Base-by-base conservation (phyloP, 1,140 invertebrate genomes). In the Trissolcus basalis region DNA sequence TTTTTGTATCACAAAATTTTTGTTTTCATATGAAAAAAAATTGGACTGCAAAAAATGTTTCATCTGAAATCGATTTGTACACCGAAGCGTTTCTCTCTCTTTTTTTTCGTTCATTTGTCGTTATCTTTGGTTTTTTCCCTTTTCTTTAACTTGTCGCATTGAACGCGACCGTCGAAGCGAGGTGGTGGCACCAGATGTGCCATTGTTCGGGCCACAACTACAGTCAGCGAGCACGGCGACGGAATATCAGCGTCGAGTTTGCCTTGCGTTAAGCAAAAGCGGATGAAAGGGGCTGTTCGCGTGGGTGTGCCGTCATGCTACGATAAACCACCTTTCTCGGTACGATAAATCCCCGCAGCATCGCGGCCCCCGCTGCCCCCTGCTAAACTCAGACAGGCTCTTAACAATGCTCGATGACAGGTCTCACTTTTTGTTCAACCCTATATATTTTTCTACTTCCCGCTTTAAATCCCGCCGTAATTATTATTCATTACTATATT, bases 281-380 rank as follows among this genome's bases (percentile, higher is more conserved):
- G 64, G 69, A 79, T 79, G 77, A 79, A 79, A 79, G 74, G 78
- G 78, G 78, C 54, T 76, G 78, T 58, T 53, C 61, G 74, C 78
- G 78, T 77, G 74, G 74, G 78, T 74, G 78, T 80, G 75, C 74
- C 70, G 74, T 77, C 78, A 77, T 70, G 70, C 74, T 77, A 75
- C 64, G 78, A 80, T 80, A 80, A 80, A 79, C 77, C 73, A 79
- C 77, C 77, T 79, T 79, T 77, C 73, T 64, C 74, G 73, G 61
- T 65, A 78, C 76, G 76, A 78, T 78, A 78, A 78, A 78, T 76
- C 73, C 78, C 63, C 71, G 61, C 77, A 69, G 59, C 63, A 59
- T 70, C 60, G 51, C 72, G 48, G 19, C 8, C 35, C 68, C 58
- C 60, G 27, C 36, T 45, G 15, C 55, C 67, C 65, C 58, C 59